Percentiles rank a stretch among this genome's conserved stretches.
Evolutionary conservation across 2,888 invertebrate genomes (phyloP).

Genomic region (Corythucha ciliata): DNA sequence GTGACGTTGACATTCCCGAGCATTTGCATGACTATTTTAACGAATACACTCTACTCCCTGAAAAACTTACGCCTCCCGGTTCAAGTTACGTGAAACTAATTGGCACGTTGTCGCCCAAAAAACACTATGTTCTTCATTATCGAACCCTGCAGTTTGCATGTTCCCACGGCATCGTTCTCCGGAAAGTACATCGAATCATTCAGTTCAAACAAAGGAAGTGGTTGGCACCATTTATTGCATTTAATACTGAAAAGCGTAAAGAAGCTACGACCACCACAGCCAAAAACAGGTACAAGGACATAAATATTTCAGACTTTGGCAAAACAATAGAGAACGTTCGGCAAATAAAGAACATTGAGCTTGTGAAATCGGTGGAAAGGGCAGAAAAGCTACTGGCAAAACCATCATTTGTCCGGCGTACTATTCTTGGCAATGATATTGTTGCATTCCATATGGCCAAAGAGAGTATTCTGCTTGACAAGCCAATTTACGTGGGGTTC

Average conservation of each 20-base stretch:
- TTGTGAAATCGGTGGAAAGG: not conserved
- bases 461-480: not conserved
- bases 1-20: too few relatives aligned
- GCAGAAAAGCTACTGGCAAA: not conserved
- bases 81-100: too few relatives aligned
- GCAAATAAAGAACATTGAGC: not conserved
- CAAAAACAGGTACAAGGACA: not conserved
- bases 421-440: too few relatives aligned
- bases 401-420: not conserved
- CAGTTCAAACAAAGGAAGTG: slow-evolving; percentile 36
- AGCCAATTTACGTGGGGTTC: not conserved
- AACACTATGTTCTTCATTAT: too few relatives aligned
- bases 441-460: too few relatives aligned
- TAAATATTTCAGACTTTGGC: not conserved
- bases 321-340: not conserved
- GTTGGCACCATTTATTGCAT: slow-evolving; percentile 35
- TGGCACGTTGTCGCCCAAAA: too few relatives aligned
- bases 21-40: too few relatives aligned
- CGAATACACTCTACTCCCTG: too few relatives aligned
- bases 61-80: too few relatives aligned
- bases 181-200: slow-evolving; percentile 37
- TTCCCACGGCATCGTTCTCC: slow-evolving; percentile 33
- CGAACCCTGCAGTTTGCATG: too few relatives aligned
- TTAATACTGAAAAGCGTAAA: slow-evolving; percentile 21
- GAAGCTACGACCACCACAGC: not conserved